phyloP scores from a whole-genome alignment of 1,140 invertebrate genomes.

The Hylaeus anthracinus region DNA sequence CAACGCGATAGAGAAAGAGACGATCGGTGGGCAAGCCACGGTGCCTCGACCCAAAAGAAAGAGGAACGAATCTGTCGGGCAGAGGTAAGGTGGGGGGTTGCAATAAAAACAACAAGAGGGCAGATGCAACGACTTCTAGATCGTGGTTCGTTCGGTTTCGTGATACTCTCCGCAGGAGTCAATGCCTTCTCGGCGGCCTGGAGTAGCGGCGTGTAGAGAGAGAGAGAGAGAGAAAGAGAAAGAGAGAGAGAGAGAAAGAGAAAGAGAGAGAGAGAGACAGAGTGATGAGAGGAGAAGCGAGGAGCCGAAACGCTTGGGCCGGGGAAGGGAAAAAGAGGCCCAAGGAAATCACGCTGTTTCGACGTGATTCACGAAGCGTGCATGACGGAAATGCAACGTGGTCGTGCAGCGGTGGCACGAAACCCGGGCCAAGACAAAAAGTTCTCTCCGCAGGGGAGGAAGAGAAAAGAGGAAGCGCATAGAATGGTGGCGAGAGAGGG shows the following conservation, averaged over 20 bases:
- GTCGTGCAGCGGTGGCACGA: constrained; percentile 51
- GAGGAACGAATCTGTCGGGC: constrained; percentile 10
- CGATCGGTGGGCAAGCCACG: background rate
- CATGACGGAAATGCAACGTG: constrained; percentile 64
- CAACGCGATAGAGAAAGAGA: too few species aligned
- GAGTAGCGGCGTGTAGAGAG: background rate
- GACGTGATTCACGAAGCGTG: constrained; percentile 50
- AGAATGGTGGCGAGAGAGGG: constrained; percentile 48
- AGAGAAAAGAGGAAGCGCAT: constrained; percentile 43
- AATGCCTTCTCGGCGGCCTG: constrained; percentile 27
- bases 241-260: background rate
- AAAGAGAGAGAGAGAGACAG: background rate
- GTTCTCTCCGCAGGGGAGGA: constrained; percentile 42
- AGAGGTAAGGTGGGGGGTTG: background rate
- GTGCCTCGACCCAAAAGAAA: background rate
- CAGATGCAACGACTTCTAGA: constrained; percentile 36
- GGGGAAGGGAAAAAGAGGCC: constrained; percentile 24
- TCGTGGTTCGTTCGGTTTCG: constrained; percentile 35
- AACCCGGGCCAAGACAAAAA: constrained; percentile 48
- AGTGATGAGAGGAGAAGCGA: background rate
- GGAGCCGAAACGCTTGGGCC: too few species aligned
- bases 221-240: background rate
- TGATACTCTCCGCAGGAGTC: constrained; percentile 35
- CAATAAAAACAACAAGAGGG: background rate
- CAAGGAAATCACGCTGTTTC: constrained; percentile 52